Evolutionary conservation across 2,797 vertebrate species (phyloP).

Genomic region (Halcyon leucocephala): DNA sequence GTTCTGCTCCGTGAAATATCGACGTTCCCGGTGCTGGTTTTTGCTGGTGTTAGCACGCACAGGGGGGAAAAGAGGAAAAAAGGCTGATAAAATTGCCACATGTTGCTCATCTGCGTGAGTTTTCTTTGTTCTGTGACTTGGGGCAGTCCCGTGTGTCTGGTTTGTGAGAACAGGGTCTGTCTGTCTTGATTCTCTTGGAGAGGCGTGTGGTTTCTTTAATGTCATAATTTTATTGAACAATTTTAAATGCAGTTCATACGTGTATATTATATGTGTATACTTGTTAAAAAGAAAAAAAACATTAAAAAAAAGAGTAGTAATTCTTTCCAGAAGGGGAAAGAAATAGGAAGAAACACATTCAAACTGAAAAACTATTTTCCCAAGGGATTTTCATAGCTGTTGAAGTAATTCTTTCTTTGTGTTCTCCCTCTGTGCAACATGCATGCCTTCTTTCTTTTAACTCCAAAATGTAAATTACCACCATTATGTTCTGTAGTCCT

Average conservation of each 20-base stretch:
- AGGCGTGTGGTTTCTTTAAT: conserved; percentile 65
- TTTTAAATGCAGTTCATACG: conserved; percentile 67
- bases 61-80: neutral
- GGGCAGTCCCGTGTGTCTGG: neutral
- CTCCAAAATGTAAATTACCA: conserved; percentile 60
- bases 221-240: conserved; percentile 64
- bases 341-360: conserved; percentile 58
- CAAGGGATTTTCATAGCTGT: conserved; percentile 57
- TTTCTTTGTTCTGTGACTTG: conserved; percentile 38
- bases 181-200: conserved; percentile 18
- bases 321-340: conserved; percentile 67
- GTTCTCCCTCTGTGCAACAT: conserved; percentile 53
- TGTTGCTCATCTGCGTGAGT: conserved; percentile 55
- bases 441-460: conserved; percentile 38
- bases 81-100: conserved; percentile 52
- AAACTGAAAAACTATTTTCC: conserved; percentile 51
- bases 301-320: neutral
- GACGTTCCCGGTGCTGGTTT: neutral
- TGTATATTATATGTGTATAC: conserved; percentile 60
- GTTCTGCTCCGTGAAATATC: conserved; percentile 23
- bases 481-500: conserved; percentile 41
- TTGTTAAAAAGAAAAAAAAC: conserved; percentile 14
- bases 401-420: conserved; percentile 72
- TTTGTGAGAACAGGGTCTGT: conserved; percentile 15
- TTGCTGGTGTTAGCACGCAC: neutral